phyloP scores from a whole-genome alignment of 2,797 vertebrate genomes.

The Nothura maculosa region DNA sequence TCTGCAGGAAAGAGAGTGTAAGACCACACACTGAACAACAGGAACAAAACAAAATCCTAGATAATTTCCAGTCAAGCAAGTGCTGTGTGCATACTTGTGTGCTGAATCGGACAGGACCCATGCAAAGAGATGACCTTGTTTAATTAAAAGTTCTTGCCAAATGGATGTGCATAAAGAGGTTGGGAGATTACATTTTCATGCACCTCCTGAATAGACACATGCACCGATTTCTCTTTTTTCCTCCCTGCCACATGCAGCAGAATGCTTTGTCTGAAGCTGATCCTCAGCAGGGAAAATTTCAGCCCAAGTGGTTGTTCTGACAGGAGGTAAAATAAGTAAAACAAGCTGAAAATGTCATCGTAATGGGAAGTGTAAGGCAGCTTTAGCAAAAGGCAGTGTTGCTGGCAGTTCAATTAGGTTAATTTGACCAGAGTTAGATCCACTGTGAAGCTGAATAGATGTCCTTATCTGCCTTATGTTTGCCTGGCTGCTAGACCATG shows the following conservation, averaged over 20 bases:
- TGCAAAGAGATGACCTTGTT: background rate
- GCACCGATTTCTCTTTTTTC: background rate
- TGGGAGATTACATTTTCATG: background rate
- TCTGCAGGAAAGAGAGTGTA: background rate
- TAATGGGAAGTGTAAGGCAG: background rate
- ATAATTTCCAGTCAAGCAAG: background rate
- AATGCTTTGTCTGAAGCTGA: slow-evolving; percentile 7
- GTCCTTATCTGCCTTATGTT: background rate
- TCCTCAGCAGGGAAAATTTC: background rate
- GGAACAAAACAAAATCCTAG: slow-evolving; percentile 1
- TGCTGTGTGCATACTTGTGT: background rate
- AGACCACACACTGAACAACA: background rate
- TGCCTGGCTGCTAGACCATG: background rate
- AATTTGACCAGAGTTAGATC: background rate
- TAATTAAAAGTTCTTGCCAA: slow-evolving; percentile 20
- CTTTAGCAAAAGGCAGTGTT: background rate
- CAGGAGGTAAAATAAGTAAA: background rate
- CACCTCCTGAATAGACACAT: background rate
- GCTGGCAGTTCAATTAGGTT: background rate
- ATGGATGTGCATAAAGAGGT: background rate
- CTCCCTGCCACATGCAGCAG: background rate
- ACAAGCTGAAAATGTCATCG: background rate
- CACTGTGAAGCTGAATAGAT: background rate
- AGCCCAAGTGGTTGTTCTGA: background rate
- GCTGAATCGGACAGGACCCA: background rate